Evolutionary conservation across 1,140 invertebrate species (phyloP), one percentile per base, ranked within the genome.

Genomic region (Drosophila tani): DNA sequence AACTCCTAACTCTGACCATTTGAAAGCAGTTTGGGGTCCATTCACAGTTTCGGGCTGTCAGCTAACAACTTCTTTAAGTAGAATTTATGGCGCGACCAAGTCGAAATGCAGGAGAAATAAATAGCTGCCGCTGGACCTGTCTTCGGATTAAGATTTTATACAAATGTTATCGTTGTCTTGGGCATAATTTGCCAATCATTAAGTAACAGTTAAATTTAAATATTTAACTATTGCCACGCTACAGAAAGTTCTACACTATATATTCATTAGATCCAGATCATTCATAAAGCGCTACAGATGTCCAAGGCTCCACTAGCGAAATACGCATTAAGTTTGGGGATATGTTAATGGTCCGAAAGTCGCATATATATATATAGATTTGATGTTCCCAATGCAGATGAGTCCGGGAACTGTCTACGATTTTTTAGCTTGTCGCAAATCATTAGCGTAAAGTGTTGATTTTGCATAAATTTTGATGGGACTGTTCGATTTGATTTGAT

Each of bases 141-240:
- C 80, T 63, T 46, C 53, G 85, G 81, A 84, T 87, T 90, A 87
- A 84, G 85, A 84, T 84, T 88, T 87, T 84, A 84, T 75, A 90
- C 73, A 68, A 81, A 47, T 51, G 57, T 65, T 56, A 75, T 81
- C 76, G 81, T 56, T 68, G 47, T 49, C 29, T 77, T 15, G 43
- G n/a, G 32, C 75, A 87, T 90, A 81, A 84, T 90, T 84, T 84
- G 85, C 53, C 68, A 81, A 70, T 75, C 87, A 87, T 87, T 87
- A 83, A 87, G 77, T 79, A 81, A 87, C 77, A 70, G 87, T 90
- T 87, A 81, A 90, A 78, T 90, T 88, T 90, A 78, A 75, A 75
- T 78, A 84, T 70, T 67, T 70, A 88, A 81, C 49, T 69, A 65
- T 67, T 58, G 49, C 69, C 67, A 66, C 67, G 83, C 49, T 74